Percentiles rank a stretch among this genome's conserved stretches.
Evolutionary conservation across 2,888 invertebrate genomes (phyloP).

Genomic region (Chloroclysta siterata): DNA sequence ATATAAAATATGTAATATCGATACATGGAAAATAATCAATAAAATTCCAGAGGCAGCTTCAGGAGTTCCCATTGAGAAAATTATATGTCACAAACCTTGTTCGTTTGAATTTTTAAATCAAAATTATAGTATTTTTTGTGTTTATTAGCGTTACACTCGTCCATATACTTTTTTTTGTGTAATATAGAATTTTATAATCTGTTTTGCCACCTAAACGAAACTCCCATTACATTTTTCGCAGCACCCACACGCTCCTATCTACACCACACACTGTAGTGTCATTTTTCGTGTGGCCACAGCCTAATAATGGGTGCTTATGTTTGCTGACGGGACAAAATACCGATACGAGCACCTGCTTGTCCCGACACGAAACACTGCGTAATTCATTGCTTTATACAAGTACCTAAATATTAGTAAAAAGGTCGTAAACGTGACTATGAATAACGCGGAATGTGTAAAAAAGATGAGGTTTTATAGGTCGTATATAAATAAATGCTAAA

Average conservation of each 20-base stretch:
- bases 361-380: conserved; percentile 62
- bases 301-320: conserved; percentile 69
- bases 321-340: conserved; percentile 70
- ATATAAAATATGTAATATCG: too few relatives aligned
- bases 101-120: too few relatives aligned
- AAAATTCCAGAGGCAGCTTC: too few relatives aligned
- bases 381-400: conserved; percentile 57
- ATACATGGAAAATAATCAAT: too few relatives aligned
- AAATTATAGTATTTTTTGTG: too few relatives aligned
- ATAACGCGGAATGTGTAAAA: conserved; percentile 32
- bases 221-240: background rate
- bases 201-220: background rate
- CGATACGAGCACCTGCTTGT: conserved; percentile 72
- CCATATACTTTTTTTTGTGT: too few relatives aligned
- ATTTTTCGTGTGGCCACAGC: conserved; percentile 35
- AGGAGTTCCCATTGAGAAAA: too few relatives aligned
- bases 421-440: conserved; percentile 48
- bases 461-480: conserved; percentile 2
- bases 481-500: background rate
- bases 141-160: too few relatives aligned
- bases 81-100: too few relatives aligned
- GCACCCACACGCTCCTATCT: conserved; percentile 1
- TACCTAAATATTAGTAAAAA: conserved; percentile 58
- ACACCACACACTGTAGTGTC: conserved; percentile 10
- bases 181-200: too few relatives aligned